These are phyloP conservation scores for Tolypeutes matacus DNA, from an alignment of 2,797 vertebrate species.

Conservation along the genomic window DNA sequence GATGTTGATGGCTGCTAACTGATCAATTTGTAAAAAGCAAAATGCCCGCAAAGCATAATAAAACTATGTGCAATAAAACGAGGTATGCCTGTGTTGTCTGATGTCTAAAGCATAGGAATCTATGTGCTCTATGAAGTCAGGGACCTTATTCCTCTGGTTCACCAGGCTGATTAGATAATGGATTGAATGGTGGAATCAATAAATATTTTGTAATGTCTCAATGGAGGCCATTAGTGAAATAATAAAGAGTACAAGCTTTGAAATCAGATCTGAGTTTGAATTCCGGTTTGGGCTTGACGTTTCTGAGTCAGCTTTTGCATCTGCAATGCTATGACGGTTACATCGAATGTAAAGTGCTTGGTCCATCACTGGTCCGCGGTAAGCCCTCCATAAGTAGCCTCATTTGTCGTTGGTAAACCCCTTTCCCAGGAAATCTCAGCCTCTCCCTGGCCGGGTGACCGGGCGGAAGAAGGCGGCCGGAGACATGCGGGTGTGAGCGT, in stretches of 20 bases:
- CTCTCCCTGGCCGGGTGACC: not conserved
- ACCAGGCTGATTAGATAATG: not conserved
- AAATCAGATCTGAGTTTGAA: not conserved
- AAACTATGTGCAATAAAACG: no score
- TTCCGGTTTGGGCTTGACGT: no score
- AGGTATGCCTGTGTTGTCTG: rapidly evolving
- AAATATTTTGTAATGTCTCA: not conserved
- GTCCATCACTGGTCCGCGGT: not conserved
- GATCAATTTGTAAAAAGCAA: no score
- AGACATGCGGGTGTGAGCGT: no score
- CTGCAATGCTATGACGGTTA: not conserved
- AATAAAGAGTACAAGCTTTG: not conserved
- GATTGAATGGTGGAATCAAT: not conserved
- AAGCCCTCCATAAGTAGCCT: not conserved
- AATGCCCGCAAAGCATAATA: no score
- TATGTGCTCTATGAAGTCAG: not conserved
- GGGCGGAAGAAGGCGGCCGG: not conserved
- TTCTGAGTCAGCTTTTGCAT: no score
- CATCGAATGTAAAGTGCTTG: rapidly evolving
- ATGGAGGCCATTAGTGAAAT: not conserved
- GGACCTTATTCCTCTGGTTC: not conserved
- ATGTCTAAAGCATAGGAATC: not conserved
- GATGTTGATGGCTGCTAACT: no score
- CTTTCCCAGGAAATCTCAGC: not conserved
- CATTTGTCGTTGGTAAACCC: not conserved